Evolutionary conservation across 2,797 vertebrate genomes (phyloP), one percentile per base, ranked within the genome.

Genomic region (Novumbra hubbsi): DNA sequence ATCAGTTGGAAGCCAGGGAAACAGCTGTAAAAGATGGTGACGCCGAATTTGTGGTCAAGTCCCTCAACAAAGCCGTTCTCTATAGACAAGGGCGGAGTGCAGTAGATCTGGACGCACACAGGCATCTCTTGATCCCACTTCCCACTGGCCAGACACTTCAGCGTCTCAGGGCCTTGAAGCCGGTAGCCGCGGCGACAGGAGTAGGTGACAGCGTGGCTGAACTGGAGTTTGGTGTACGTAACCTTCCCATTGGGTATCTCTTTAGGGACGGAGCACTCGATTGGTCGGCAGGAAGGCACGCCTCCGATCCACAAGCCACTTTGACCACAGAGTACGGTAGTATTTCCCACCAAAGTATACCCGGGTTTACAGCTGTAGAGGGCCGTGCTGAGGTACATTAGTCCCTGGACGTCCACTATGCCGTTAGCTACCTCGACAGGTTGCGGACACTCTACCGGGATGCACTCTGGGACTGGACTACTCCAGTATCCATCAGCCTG

Each of bases 61-160:
- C 98, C 98, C 87, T 99, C 98, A 6, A 99, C 97, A 64, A 99
- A 98, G 1, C 98, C 98, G 49, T 96, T 97, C 55, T 96, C 95
- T 7, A 99, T 95, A 28, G 96, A 94, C 32, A 94, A 93, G 28
- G 98, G 97, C 27, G 94, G 91, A 1, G 89, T 89, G 86, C 98
- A 99, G 73, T 92, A 93, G 84, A 99, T 96, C 72, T 95, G 94
- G 80, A 84, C 90, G 73, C 98, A 99, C 16, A 86, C 85, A 0
- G 98, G 97, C 24, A 89, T 84, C 0, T 92, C 88, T 0, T 84
- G 73, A 81, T 95, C 92, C 98, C 98, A 99, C 5, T 93, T 74
- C 5, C 97, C 96, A 24, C 91, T 95, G 78, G 96, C 94, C 8
- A 95, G 84, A 84, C 98, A 99, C 57, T 84, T 94, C 57, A 98